Evolutionary conservation across 2,888 invertebrate genomes (phyloP), one percentile per base, ranked within the genome.

Genomic region (Zygogramma bicolorata): DNA sequence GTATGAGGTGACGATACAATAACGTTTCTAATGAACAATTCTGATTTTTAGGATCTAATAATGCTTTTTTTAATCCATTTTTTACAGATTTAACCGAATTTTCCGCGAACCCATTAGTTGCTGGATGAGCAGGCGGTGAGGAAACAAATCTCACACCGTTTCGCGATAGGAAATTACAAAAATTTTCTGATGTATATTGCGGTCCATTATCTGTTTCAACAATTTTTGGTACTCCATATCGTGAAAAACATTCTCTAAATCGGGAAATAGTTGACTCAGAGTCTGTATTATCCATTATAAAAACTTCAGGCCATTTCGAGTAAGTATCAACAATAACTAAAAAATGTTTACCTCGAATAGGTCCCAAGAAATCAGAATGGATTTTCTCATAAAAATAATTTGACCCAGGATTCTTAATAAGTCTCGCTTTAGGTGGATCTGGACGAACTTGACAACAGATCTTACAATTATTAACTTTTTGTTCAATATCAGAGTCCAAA

Each of bases 281-380:
- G 4, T 60, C 67, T 15, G 63, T 63, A 63, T 18, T 29, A 7
- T 31, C 15, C 68, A 68, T 68, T n/a, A 60, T 49, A 18, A 60
- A 68, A 49, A 29, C 60, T 15, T 68, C 68, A 2, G 70, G 65
- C 65, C 65, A 65, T 49, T 70, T 70, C 15, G 61, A 65, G 38
- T 25, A 70, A 18, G 70, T 65, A 25, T 70, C 70, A 13, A 60
- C 46, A n/a, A 70, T 70, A 7, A 70, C 49, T 15, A 65, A 34
- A 22, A 70, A 25, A 27, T 38, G 65, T 65, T 65, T 60, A 15
- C 65, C 70, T 49, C 29, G 38, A 10, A 70, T 40, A 1, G 61
- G 70, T 22, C 61, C 65, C 25, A 65, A 20, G 60, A 70, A 65
- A 65, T 70, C 70, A 22, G 62, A 59, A 68, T 71, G 68, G 15